Evolutionary conservation across 2,113 vertebrate genomes (phyloP), one percentile per base, ranked within the genome.

Genomic region (Xenus cinereus): DNA sequence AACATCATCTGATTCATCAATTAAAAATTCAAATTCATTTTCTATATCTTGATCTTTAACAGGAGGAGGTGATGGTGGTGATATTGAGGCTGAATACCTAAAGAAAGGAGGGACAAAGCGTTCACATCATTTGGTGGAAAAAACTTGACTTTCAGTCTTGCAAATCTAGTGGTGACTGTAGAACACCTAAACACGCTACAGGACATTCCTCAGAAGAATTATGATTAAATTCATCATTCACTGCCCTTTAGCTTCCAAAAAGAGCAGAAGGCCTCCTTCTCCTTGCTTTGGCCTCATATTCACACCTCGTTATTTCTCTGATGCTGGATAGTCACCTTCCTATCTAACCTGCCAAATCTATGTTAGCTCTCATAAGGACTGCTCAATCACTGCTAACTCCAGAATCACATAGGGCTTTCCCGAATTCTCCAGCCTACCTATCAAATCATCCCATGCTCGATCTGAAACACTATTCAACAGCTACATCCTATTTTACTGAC

Each of bases 1-100:
- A 68, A 41, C n/a, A 76, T 6, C 73, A 84, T 62, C 74, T 19
- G 92, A 97, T 41, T 97, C 97, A 51, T 98, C 98, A 92, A 98
- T 98, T 79, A 97, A 76, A 96, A 98, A 98, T 76, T 98, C 98
- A 91, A 97, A 98, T 41, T 98, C 97, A 66, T 96, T 80, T 84
- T 97, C 90, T 79, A 1, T 15, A 53, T 90, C 59, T 62, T 28
- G 26, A 63, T 80, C 30, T 77, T 81, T 95, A 86, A 82, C 37
- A 79, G 84, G 50, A 93, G 26, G 3, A 33, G 62, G 64, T 33
- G 53, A 91, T 20, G 90, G 87, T 7, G 32, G 37, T 43, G 78
- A 45, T 71, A 39, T 0, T 5, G 28, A 46, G 30, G 51, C 4
- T n/a, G 63, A 76, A 53, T 81, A 95, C 71, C 96, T 98, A 91